Evolutionary conservation across 1,140 invertebrate species (phyloP).

Genomic region (Drosophila mojavensis): DNA sequence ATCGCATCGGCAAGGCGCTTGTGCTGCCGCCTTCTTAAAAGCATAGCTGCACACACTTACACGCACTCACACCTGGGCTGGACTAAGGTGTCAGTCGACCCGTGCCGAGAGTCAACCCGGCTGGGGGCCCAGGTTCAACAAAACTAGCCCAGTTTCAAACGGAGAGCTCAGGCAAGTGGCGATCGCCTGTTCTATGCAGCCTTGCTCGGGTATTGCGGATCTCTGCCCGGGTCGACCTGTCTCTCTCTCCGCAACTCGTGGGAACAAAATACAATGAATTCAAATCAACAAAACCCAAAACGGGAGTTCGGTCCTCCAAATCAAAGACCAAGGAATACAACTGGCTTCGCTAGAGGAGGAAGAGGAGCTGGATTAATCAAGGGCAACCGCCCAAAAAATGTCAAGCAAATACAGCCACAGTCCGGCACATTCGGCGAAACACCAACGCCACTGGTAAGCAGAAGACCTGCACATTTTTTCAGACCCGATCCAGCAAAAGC

Average conservation of each 20-base stretch:
- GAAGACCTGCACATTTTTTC: conserved; percentile 6
- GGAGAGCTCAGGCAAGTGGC: conserved; percentile 35
- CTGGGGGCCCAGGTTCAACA: conserved; percentile 32
- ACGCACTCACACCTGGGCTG: conserved; percentile 26
- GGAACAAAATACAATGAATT: conserved; percentile 29
- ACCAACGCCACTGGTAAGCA: not conserved
- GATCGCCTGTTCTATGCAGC: conserved; percentile 27
- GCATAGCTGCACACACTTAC: not conserved
- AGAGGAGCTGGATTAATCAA: not conserved
- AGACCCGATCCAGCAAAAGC: conserved; percentile 3
- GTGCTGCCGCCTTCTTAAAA: conserved; percentile 9
- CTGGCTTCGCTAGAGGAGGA: not conserved
- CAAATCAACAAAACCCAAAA: conserved; percentile 6
- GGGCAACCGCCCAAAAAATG: not conserved
- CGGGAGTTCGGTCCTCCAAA: conserved; percentile 11
- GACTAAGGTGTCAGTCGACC: conserved; percentile 37
- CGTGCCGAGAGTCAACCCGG: conserved; percentile 37
- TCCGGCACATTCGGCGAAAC: not conserved
- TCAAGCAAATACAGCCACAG: not conserved
- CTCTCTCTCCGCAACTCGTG: conserved; percentile 29
- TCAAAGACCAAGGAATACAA: conserved; percentile 10
- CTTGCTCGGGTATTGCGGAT: conserved; percentile 30
- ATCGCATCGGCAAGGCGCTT: conserved; percentile 12
- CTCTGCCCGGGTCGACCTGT: conserved; percentile 28
- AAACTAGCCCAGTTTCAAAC: conserved; percentile 36